Conservation (phyloP, 2,113 vertebrate genomes). For the Arothron firmamentum region DNA sequence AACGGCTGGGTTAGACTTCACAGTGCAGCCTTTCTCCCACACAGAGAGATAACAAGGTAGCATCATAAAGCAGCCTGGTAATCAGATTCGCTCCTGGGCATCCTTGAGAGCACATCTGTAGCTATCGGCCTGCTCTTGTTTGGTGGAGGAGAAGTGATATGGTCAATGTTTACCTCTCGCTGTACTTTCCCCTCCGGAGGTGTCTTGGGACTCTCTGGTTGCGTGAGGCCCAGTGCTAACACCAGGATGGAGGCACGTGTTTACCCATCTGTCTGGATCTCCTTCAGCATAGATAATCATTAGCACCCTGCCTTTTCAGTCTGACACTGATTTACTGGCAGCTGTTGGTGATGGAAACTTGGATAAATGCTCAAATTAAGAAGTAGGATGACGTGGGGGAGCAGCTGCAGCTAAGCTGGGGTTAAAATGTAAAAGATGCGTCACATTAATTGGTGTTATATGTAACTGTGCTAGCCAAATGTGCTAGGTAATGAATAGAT, state of each 20-base stretch:
- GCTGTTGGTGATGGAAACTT: background rate
- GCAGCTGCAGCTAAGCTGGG: no score
- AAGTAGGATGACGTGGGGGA: no score
- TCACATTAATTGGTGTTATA: no score
- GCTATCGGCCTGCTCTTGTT: conserved; percentile 3
- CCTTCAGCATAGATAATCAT: conserved; percentile 15
- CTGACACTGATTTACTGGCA: background rate
- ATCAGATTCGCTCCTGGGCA: background rate
- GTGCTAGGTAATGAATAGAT: no score
- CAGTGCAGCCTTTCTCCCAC: background rate
- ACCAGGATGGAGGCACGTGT: background rate
- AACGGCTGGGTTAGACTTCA: conserved; percentile 14
- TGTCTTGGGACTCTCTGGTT: conserved; percentile 5
- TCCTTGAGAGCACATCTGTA: background rate
- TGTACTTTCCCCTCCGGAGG: conserved; percentile 7
- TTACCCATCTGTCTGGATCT: background rate
- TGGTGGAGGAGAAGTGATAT: conserved; percentile 4
- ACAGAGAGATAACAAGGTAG: background rate
- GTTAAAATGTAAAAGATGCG: no score
- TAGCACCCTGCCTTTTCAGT: background rate
- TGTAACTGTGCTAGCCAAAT: no score
- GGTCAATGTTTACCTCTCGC: conserved; percentile 38
- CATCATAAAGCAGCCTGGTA: background rate
- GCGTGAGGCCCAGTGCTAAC: background rate
- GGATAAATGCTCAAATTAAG: background rate